Percentiles rank a stretch among this genome's conserved stretches.
Evolutionary conservation across 2,888 invertebrate genomes (phyloP).

Genomic region (Drosophila mettleri): DNA sequence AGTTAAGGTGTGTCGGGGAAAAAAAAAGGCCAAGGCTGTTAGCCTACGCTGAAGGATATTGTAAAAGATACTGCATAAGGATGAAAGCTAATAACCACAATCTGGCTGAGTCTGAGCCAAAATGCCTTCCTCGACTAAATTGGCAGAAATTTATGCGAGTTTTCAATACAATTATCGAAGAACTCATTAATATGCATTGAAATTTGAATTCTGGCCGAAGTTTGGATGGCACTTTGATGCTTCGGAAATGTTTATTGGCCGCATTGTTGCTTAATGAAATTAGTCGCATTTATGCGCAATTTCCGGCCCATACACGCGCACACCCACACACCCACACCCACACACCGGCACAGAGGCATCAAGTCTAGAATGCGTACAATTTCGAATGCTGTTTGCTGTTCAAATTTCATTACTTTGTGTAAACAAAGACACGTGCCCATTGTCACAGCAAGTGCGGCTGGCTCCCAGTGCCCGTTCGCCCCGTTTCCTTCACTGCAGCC

Average conservation of each 20-base stretch:
- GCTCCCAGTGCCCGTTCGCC: neutral
- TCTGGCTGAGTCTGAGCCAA: neutral
- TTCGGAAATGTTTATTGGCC: conserved; percentile 62
- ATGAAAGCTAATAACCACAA: conserved; percentile 13
- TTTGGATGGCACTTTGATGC: conserved; percentile 55
- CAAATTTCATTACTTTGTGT: conserved; percentile 78
- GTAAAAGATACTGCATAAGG: conserved; percentile 9
- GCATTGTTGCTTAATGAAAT: conserved; percentile 71
- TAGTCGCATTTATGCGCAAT: conserved; percentile 65
- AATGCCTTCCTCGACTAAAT: conserved; percentile 3
- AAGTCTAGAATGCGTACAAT: conserved; percentile 21
- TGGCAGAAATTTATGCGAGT: conserved; percentile 24
- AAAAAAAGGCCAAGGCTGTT: conserved; percentile 29
- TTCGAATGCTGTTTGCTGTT: conserved; percentile 58
- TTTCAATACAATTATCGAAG: conserved; percentile 27
- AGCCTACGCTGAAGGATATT: conserved; percentile 8
- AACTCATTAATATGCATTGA: conserved; percentile 75
- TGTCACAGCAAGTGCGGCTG: conserved; percentile 11
- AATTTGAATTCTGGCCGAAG: conserved; percentile 40
- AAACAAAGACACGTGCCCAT: conserved; percentile 73
- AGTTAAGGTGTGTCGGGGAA: conserved; percentile 26
- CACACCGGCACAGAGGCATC: conserved; percentile 5
- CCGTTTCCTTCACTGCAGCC: neutral
- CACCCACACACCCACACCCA: conserved; percentile 5
- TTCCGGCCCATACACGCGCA: conserved; percentile 32